Base-by-base conservation (phyloP, 2,888 invertebrate genomes). In the Sesia apiformis region DNA sequence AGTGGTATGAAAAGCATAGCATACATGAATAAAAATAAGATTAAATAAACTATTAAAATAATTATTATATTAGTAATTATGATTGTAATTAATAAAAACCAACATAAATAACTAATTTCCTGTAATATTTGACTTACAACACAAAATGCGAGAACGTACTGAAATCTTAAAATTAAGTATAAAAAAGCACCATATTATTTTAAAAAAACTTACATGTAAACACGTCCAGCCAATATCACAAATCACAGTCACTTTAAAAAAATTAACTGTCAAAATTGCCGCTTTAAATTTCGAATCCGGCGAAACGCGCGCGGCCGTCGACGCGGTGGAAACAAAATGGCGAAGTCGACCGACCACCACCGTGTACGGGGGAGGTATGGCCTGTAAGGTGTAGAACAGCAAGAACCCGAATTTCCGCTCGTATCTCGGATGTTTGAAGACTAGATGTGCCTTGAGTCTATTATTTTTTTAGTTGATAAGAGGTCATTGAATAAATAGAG, bases 291-390 rank as follows among this genome's bases (percentile, higher is more conserved):
- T 46, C 46, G 46, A 46, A 46, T 5, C 46, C 4, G 23, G 23
- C 23, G 7, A 6, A 50, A 50, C 23, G 39, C 8, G 38, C 50
- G 50, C 50, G 8, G 6, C 8, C 5, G 4, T 38, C 50, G 38
- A 38, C 39, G 38, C 38, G 38, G 23, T 23, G 3, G 38, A 50
- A 50, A 4, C 50, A 50, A 38, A 50, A 39, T 50, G 50, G 58
- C 56, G 50, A 58, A 54, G 40, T 64, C 72, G 71, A 64, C 65
- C 70, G 62, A 62, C 64, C 67, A 59, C 56, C 61, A 58, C 64
- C 62, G 59, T 61, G 58, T 66, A 67, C 74, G 60, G 66, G 63
- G 63, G 68, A 68, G 73, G 65, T 67, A 63, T 69, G 64, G 56
- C 42, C 53, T 46, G 52, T 40, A 40, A 49, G 55, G 54, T 56